phyloP scores from a whole-genome alignment of 2,888 invertebrate genomes.

The Plebejus melissa region DNA sequence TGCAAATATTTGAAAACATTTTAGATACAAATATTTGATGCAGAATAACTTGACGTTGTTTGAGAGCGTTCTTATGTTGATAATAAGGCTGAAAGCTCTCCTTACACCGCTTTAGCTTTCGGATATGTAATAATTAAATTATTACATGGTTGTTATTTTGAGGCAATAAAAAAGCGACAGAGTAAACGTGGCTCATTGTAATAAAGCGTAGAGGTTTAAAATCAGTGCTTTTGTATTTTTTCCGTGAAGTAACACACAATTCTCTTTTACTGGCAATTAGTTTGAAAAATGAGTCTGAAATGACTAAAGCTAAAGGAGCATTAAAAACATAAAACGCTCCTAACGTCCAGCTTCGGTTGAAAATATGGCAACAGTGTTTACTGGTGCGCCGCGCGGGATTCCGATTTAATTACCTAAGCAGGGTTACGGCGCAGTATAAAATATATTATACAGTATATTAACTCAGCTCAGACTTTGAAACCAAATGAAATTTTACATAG shows the following conservation, averaged over 20 bases:
- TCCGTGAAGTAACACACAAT: constrained; percentile 16
- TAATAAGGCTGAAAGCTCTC: background rate
- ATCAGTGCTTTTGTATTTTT: constrained; percentile 17
- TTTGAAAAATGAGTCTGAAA: constrained; percentile 21
- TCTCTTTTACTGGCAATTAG: constrained; percentile 19
- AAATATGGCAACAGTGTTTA: constrained; percentile 26
- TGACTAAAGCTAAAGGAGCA: constrained; percentile 23
- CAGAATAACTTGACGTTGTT: constrained; percentile 12
- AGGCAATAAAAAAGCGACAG: background rate
- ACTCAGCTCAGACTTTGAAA: background rate
- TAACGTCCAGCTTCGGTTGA: constrained; percentile 22
- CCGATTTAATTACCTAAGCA: constrained; percentile 27
- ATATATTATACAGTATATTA: background rate
- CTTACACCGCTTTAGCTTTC: background rate
- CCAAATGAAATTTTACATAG: too few species aligned
- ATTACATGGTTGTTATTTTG: background rate
- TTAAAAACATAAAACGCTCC: constrained; percentile 21
- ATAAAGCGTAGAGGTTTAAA: constrained; percentile 10
- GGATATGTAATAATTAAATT: background rate
- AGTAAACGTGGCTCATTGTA: background rate
- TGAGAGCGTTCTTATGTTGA: background rate
- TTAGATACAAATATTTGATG: constrained; percentile 16
- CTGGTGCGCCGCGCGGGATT: constrained; percentile 19
- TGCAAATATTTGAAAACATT: constrained; percentile 27
- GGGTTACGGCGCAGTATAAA: constrained; percentile 23